Percentiles rank a stretch among this genome's conserved stretches.
Evolutionary conservation across 2,888 invertebrate species (phyloP).

Genomic region (Agonopterix subpropinquella): DNA sequence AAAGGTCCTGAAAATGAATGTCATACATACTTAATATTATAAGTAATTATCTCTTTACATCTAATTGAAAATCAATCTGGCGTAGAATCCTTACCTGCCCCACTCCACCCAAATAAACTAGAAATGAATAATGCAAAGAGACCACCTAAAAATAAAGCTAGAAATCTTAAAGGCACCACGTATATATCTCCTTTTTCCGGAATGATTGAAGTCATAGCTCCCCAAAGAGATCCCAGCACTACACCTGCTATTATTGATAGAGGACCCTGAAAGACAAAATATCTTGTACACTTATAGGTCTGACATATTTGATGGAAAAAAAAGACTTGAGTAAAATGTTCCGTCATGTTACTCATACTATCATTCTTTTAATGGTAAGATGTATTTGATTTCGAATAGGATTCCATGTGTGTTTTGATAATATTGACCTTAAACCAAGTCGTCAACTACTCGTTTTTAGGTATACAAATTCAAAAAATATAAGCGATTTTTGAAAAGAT

Average conservation of each 20-base stretch:
- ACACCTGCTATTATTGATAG: conserved; percentile 83
- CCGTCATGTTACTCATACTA: no score
- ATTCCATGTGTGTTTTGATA: no score
- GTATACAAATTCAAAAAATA: no score
- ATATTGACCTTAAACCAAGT: no score
- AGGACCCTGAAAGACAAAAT: conserved; percentile 67
- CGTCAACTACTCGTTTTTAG: no score
- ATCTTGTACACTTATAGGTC: background rate
- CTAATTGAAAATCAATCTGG: background rate
- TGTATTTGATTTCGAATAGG: no score
- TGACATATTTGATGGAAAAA: no score
- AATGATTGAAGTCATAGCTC: conserved; percentile 80
- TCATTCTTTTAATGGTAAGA: no score
- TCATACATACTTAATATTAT: background rate
- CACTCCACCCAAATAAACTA: conserved; percentile 78
- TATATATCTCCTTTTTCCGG: conserved; percentile 83
- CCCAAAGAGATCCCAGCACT: conserved; percentile 83
- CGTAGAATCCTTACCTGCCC: conserved; percentile 54
- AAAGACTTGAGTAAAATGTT: no score
- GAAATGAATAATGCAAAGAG: conserved; percentile 86
- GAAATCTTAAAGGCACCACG: conserved; percentile 80
- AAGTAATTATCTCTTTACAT: background rate
- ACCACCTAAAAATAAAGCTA: conserved; percentile 83
- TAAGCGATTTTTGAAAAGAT: no score
- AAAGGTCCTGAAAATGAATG: conserved; percentile 73